These are phyloP conservation scores for Apamea sordens DNA, from an alignment of 2,888 invertebrate species.

Conservation along the genomic window DNA sequence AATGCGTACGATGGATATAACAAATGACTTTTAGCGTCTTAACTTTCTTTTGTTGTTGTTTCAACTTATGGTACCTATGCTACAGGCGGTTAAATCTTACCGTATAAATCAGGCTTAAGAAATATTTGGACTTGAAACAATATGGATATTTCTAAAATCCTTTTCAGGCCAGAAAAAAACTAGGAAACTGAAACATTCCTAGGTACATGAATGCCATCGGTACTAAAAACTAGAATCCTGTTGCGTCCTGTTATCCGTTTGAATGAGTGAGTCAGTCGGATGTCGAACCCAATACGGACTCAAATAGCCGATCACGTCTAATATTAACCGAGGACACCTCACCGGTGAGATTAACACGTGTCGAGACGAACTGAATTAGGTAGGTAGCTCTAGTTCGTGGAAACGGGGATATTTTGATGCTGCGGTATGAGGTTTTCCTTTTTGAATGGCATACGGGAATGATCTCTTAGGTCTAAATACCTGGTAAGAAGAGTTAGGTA, in stretches of 20 bases:
- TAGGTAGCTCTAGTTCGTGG: conserved; percentile 8
- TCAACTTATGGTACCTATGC: background rate
- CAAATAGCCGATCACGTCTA: conserved; percentile 60
- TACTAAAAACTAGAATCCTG: conserved; percentile 37
- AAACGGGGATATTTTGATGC: conserved; percentile 17
- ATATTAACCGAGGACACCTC: conserved; percentile 64
- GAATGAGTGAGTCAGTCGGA: conserved; percentile 64
- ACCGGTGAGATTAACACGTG: conserved; percentile 59
- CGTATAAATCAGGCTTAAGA: background rate
- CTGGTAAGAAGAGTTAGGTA: background rate
- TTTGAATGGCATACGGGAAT: conserved; percentile 1
- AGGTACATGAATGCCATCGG: conserved; percentile 9
- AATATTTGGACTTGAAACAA: background rate
- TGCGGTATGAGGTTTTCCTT: background rate
- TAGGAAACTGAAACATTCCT: background rate
- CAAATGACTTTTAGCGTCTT: background rate
- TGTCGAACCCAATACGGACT: conserved; percentile 63
- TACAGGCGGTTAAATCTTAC: background rate
- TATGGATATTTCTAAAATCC: background rate
- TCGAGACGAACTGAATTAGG: conserved; percentile 14
- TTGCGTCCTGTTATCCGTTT: conserved; percentile 34
- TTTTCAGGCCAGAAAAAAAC: background rate
- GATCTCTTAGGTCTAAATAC: background rate
- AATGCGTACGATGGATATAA: no score
- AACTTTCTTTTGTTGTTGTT: background rate